Evolutionary conservation across 1,140 invertebrate genomes (phyloP), one percentile per base, ranked within the genome.

Genomic region (Yoshiicerus persimilis): DNA sequence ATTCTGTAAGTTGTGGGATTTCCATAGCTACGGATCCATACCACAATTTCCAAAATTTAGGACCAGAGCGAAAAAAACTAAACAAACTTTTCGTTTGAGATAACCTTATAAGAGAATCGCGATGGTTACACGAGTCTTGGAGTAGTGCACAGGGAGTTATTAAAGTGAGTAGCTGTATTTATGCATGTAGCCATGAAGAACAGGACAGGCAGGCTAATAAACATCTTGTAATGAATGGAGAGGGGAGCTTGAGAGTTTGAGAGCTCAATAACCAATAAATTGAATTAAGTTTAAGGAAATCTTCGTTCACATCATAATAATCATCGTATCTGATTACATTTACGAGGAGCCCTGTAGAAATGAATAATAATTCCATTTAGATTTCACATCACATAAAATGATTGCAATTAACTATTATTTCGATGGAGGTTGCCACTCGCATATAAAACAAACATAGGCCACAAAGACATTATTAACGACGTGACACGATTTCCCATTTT

Each of bases 211-310:
- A 27, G n/a, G 16, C 47, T 30, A 70, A 27, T 27, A 70, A 70
- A 70, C 64, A 70, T 70, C 64, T 70, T 70, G 64, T 70, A 70
- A 27, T 27, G 23, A 70, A 30, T 70, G 23, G 16, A 70, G 13
- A 66, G 5, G 23, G 3, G n/a, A 27, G 16, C 64, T n/a, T n/a
- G n/a, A n/a, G n/a, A n/a, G 27, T 25, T 25, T 70, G 23, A 70
- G 27, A 27, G 13, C 75, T 23, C 30, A 36, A 80, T n/a, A 36
- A n/a, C 13, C 75, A 38, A 80, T 80, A 80, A 80, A 80, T 80
- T 34, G 32, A 80, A 80, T 80, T 80, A 80, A 36, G 30, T 80
- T 80, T 80, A 36, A 80, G 75, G 75, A 80, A 80, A 80, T 80
- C 64, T 32, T 34, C 70, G 20, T 77, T 11, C 16, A 11, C 70